Evolutionary conservation across 2,888 invertebrate genomes (phyloP).

Genomic region (Polymixis lichenea): DNA sequence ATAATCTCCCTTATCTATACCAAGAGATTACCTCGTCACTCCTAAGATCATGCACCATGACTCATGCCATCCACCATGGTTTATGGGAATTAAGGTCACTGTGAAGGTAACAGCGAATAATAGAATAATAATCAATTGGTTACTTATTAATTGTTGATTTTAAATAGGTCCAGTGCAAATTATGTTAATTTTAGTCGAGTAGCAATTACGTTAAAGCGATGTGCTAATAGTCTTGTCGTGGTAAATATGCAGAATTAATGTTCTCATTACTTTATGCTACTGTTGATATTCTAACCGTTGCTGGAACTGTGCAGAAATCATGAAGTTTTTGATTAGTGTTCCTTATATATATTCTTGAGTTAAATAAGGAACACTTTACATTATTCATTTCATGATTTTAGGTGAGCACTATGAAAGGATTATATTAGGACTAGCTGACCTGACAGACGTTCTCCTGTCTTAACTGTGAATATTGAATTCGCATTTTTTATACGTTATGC

Average conservation of each 20-base stretch:
- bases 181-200: conserved; percentile 28
- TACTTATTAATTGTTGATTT: conserved; percentile 15
- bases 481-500: too few species aligned
- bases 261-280: background rate
- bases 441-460: too few species aligned
- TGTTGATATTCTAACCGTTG: too few species aligned
- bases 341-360: too few species aligned
- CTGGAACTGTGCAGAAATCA: too few species aligned
- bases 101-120: conserved; percentile 25
- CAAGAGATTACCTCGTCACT: conserved; percentile 44
- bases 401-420: too few species aligned
- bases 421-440: too few species aligned
- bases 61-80: conserved; percentile 32
- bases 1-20: conserved; percentile 46
- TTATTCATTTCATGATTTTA: too few species aligned
- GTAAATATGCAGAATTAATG: conserved; percentile 7
- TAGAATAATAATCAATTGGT: conserved; percentile 51
- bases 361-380: too few species aligned
- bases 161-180: conserved; percentile 18
- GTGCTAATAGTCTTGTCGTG: background rate
- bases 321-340: too few species aligned
- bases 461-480: too few species aligned
- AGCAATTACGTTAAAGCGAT: background rate
- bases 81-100: conserved; percentile 57
- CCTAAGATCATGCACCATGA: conserved; percentile 38